phyloP scores from a whole-genome alignment of 2,113 vertebrate genomes.

The Stegostoma tigrinum region DNA sequence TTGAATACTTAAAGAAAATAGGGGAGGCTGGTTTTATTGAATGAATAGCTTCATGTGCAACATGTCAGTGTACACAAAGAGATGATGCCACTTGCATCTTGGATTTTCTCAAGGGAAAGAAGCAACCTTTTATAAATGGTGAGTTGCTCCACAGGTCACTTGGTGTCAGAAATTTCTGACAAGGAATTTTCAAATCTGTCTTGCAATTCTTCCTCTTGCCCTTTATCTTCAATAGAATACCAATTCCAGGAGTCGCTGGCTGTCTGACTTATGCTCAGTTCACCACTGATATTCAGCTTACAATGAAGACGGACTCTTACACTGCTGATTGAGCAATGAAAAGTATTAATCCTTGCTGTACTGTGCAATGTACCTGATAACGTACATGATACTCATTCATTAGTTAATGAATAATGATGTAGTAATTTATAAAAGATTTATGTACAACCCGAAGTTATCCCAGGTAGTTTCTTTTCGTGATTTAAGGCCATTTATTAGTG shows the following conservation, averaged over 20 bases:
- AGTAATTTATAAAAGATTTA: not conserved
- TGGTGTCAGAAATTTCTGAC: not conserved
- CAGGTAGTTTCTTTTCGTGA: not conserved
- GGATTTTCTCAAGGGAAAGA: not conserved
- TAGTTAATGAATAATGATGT: not conserved
- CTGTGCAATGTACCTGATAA: not conserved
- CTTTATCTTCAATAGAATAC: not conserved
- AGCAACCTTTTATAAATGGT: not conserved
- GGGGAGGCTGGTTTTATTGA: too few relatives aligned
- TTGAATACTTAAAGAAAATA: not conserved
- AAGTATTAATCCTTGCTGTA: not conserved
- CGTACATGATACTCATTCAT: not conserved
- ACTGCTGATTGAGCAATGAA: not conserved
- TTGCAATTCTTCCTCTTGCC: not conserved
- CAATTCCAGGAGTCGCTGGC: not conserved
- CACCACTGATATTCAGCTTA: not conserved
- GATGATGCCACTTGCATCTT: not conserved
- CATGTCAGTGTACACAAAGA: not conserved
- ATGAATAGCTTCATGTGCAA: not conserved
- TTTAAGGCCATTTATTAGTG: not conserved
- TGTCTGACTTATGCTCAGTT: not conserved
- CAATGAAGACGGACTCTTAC: not conserved
- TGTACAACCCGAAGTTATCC: not conserved
- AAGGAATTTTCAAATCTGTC: not conserved
- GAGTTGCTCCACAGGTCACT: not conserved